Evolutionary conservation across 1,140 invertebrate species (phyloP), one percentile per base, ranked within the genome.

Genomic region (Halotydeus destructor): DNA sequence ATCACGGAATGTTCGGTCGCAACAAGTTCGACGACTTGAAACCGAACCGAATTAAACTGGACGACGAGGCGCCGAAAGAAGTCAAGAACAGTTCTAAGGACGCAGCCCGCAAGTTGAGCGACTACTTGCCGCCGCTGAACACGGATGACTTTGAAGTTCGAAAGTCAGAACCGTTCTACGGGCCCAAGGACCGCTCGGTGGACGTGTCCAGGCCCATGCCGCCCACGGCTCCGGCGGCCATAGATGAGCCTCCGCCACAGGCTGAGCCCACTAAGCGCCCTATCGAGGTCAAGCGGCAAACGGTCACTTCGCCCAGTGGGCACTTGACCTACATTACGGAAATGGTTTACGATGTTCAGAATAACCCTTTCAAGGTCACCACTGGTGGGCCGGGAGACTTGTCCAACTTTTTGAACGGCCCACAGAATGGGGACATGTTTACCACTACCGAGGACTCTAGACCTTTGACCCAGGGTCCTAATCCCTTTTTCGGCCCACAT

Each of bases 361-460:
- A 43, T 11, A 43, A 43, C 27, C 41, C 41, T 8, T 43, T 38
- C 12, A 43, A 35, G 21, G 12, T 27, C 6, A 39, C n/a, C 38
- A 26, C 23, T 18, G 19, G 6, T 39, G 18, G 25, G 25, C n/a
- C 9, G 18, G 11, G 12, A 21, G 5, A 21, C 14, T 16, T 27
- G 30, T 27, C 9, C n/a, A n/a, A n/a, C n/a, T n/a, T n/a, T n/a
- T n/a, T n/a, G n/a, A n/a, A n/a, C n/a, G n/a, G n/a, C n/a, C n/a
- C n/a, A n/a, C n/a, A n/a, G n/a, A n/a, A n/a, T n/a, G n/a, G n/a
- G n/a, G n/a, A n/a, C n/a, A n/a, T n/a, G n/a, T n/a, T n/a, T n/a
- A n/a, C n/a, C n/a, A n/a, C n/a, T n/a, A n/a, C n/a, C n/a, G n/a
- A n/a, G n/a, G n/a, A n/a, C n/a, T n/a, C n/a, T n/a, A n/a, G n/a